These are phyloP conservation scores for Larimichthys polyactis DNA, from an alignment of 2,113 vertebrate genomes.

Conservation along the genomic window DNA sequence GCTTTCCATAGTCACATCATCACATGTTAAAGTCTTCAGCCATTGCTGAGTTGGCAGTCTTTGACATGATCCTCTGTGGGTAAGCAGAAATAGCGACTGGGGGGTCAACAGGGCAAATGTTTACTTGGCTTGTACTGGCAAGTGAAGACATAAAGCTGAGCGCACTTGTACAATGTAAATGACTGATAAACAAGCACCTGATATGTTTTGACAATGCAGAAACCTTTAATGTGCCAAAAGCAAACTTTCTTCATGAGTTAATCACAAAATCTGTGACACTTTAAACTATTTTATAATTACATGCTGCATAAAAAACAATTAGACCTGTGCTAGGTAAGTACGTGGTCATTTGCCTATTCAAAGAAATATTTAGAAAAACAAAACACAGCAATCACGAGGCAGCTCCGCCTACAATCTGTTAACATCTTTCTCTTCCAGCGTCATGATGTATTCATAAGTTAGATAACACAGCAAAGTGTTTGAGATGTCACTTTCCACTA, in stretches of 20 bases:
- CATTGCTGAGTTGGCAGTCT: slow-evolving; percentile 26
- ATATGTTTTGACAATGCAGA: slow-evolving; percentile 28
- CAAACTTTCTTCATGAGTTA: slow-evolving; percentile 4
- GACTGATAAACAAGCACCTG: slow-evolving; percentile 50
- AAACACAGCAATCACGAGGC: slow-evolving; percentile 20
- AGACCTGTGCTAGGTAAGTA: neutral
- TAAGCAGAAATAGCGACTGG: slow-evolving; percentile 49
- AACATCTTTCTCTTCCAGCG: slow-evolving; percentile 21
- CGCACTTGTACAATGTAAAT: slow-evolving; percentile 27
- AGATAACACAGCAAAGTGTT: slow-evolving; percentile 36
- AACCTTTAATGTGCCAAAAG: slow-evolving; percentile 15
- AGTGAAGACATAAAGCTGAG: slow-evolving; percentile 48
- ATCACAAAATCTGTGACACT: slow-evolving; percentile 18
- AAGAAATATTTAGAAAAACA: slow-evolving; percentile 20
- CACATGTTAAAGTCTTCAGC: slow-evolving; percentile 26
- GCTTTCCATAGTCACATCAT: slow-evolving; percentile 29
- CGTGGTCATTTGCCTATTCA: slow-evolving; percentile 10
- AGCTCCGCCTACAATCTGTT: slow-evolving; percentile 31
- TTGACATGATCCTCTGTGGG: slow-evolving; percentile 26
- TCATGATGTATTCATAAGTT: slow-evolving; percentile 55
- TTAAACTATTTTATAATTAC: slow-evolving; percentile 1
- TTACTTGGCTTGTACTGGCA: slow-evolving; percentile 59
- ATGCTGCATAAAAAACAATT: slow-evolving; percentile 37
- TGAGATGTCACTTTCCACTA: slow-evolving; percentile 45
- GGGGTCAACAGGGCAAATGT: slow-evolving; percentile 40